Conservation (phyloP, 2,113 vertebrate genomes). For the Hydrochoerus hydrochaeris region DNA sequence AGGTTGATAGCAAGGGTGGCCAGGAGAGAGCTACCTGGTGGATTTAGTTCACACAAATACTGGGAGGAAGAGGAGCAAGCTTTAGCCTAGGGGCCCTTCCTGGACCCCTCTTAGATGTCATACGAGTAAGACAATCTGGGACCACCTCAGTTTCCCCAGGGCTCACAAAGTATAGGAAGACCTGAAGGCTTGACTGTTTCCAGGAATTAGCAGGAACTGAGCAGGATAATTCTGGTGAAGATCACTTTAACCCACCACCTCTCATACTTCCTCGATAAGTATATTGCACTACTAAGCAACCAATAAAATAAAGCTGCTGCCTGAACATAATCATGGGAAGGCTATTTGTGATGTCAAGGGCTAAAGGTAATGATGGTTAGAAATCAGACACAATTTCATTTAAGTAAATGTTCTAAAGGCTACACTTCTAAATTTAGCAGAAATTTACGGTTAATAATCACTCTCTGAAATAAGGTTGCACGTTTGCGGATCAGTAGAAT, state of each 20-base stretch:
- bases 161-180: neutral
- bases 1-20: neutral
- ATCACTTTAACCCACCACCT: neutral
- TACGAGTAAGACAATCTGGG: neutral
- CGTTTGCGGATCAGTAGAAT: neutral
- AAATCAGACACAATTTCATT: conserved; percentile 35
- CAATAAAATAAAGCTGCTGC: conserved; percentile 16
- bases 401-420: conserved; percentile 20
- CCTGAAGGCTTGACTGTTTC: neutral
- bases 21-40: neutral
- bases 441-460: neutral
- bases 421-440: neutral
- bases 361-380: conserved; percentile 46
- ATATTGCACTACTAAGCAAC: conserved; percentile 44
- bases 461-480: neutral
- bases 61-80: neutral
- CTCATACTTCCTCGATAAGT: conserved; percentile 13
- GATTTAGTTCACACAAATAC: neutral
- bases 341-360: conserved; percentile 58
- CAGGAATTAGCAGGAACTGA: neutral
- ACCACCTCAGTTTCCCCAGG: neutral
- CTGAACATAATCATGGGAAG: conserved; percentile 28
- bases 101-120: neutral
- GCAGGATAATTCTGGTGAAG: neutral
- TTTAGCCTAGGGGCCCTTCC: neutral